Evolutionary conservation across 2,888 invertebrate genomes (phyloP), one percentile per base, ranked within the genome.

Genomic region (Lepeophtheirus nordmannii): DNA sequence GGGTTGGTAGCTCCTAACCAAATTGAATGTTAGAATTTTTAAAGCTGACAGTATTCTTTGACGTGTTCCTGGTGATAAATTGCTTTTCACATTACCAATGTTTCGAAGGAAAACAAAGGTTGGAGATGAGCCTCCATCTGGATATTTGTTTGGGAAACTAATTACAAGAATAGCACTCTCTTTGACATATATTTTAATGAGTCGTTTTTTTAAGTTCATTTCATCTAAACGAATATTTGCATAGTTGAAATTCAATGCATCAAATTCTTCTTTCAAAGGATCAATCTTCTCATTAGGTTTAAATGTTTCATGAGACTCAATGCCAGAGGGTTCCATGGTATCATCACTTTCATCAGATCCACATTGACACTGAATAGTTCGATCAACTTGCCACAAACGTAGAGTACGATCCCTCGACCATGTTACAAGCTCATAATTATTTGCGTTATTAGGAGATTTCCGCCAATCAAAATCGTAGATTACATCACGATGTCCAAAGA

Each of bases 381-480:
- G 84, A 74, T 90, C 89, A 73, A 93, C 87, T 72, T 85, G 84
- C 89, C 93, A 94, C 23, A 93, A 84, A 65, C 93, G 81, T 53
- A 96, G 79, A 14, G 86, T 89, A 73, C 93, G 91, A 79, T 96
- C 94, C 73, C 89, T 84, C 0, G 91, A 91, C 94, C 94, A 96
- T 1, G 93, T 93, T 0, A 94, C 85, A 59, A 96, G 78, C 74
- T 94, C 89, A 30, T 30, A 30, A 73, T 84, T 86, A 73, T 87
- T 87, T 17, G 79, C 78, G 58, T 80, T 80, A 68, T 81, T 82
- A 74, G 78, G 73, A 68, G 58, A 40, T 41, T 86, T 85, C 65
- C 90, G 81, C 93, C 93, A 94, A 69, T 90, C 89, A 81, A 94
- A 94, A 73, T 94, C 93, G 68, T 93, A 80, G 9, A 96, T 89